A percentile compares a stretch with the other conserved stretches of the same genome.
phyloP scores from a whole-genome alignment of 2,797 vertebrate genomes.

The Oreochromis mossambicus region DNA sequence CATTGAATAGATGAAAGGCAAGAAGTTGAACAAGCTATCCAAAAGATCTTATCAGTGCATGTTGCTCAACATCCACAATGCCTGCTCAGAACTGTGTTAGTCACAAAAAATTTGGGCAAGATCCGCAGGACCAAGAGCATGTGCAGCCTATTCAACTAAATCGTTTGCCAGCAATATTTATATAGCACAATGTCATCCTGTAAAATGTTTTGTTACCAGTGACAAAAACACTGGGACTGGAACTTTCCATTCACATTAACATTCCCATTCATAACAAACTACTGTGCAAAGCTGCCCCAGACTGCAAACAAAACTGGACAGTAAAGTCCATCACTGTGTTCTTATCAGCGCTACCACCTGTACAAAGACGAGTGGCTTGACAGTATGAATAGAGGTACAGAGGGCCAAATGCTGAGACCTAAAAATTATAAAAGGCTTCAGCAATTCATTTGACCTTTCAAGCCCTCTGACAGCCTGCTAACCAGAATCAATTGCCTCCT shows the following conservation, averaged over 20 bases:
- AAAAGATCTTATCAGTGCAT: conserved; percentile 29
- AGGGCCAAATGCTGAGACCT: conserved; percentile 3
- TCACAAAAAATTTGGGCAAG: conserved; percentile 16
- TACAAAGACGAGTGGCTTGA: background rate
- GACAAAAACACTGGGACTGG: background rate
- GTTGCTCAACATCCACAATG: background rate
- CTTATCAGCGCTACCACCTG: conserved; percentile 40
- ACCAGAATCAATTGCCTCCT: conserved; percentile 44
- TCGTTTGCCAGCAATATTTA: background rate
- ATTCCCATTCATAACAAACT: background rate
- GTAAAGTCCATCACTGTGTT: background rate
- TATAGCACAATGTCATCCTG: background rate
- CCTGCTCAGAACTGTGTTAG: background rate
- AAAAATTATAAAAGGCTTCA: conserved; percentile 32
- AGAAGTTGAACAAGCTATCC: conserved; percentile 22
- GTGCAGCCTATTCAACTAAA: background rate
- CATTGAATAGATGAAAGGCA: conserved; percentile 43
- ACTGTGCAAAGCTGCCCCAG: background rate
- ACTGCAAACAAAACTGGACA: background rate
- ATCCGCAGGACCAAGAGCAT: background rate
- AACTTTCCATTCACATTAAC: background rate
- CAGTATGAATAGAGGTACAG: background rate
- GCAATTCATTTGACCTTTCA: conserved; percentile 29
- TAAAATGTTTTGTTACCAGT: background rate
- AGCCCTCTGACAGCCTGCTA: conserved; percentile 34